Conservation (phyloP, 1,140 invertebrate species). For the Drosophila yakuba region DNA sequence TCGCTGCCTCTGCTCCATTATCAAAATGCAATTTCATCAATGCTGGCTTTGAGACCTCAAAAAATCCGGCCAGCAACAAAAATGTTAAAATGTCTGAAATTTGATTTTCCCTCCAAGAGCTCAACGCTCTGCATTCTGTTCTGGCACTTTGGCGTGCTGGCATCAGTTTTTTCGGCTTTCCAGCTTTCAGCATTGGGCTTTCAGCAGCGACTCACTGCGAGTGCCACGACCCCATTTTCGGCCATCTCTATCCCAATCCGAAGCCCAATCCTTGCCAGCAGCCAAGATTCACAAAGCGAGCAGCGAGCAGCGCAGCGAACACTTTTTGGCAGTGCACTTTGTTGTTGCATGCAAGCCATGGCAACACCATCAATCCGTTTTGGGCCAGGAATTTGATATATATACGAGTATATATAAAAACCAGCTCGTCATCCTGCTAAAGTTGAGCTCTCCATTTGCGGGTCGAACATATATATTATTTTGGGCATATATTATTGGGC, state of each 20-base stretch:
- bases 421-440: slow-evolving; percentile 11
- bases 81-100: slow-evolving; percentile 66
- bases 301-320: slow-evolving; percentile 16
- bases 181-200: slow-evolving; percentile 24
- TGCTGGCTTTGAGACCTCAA: slow-evolving; percentile 58
- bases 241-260: not conserved
- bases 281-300: slow-evolving; percentile 42
- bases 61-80: slow-evolving; percentile 55
- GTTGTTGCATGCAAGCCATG: slow-evolving; percentile 29
- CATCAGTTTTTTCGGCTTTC: slow-evolving; percentile 10
- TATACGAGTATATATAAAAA: slow-evolving; percentile 12
- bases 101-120: slow-evolving; percentile 66
- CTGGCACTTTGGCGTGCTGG: slow-evolving; percentile 36
- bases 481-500: slow-evolving; percentile 21
- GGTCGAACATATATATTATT: not conserved
- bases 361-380: slow-evolving; percentile 36
- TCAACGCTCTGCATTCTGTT: slow-evolving; percentile 21
- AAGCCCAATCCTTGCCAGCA: slow-evolving; percentile 23
- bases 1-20: slow-evolving; percentile 47
- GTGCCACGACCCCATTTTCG: slow-evolving; percentile 7
- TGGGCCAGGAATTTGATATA: slow-evolving; percentile 34
- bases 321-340: slow-evolving; percentile 60
- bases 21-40: slow-evolving; percentile 75
- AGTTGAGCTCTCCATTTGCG: slow-evolving; percentile 7
- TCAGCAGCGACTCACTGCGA: slow-evolving; percentile 23